These are phyloP conservation scores for Cacatua alba DNA, from an alignment of 2,113 vertebrate species.

Conservation along the genomic window DNA sequence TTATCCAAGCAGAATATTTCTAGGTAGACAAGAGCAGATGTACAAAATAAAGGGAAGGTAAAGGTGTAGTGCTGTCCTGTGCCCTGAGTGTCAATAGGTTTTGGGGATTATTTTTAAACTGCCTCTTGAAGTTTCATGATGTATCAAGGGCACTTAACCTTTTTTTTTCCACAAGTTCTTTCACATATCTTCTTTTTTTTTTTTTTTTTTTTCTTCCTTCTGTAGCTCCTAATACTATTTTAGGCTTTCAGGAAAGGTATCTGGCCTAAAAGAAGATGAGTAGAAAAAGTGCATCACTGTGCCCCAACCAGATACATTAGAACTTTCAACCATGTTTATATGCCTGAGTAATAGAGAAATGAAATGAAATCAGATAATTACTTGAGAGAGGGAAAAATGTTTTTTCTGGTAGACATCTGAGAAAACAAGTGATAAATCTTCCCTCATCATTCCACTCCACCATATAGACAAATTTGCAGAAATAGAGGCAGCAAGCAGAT, in stretches of 20 bases:
- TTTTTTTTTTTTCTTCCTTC: not conserved
- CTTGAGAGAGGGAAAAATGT: accelerated
- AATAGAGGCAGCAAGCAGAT: not conserved
- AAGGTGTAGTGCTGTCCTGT: not conserved
- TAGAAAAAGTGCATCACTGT: not conserved
- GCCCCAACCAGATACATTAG: not conserved
- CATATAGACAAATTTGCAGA: not conserved
- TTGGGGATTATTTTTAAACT: conserved; percentile 10
- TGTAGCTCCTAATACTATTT: not conserved
- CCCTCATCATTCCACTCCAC: not conserved
- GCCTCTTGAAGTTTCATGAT: not conserved
- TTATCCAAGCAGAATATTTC: not conserved
- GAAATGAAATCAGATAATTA: not conserved
- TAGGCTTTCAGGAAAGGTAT: not conserved
- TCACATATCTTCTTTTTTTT: not conserved
- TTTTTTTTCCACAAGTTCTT: not conserved
- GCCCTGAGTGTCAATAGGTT: not conserved
- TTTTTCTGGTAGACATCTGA: not conserved
- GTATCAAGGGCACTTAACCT: not conserved
- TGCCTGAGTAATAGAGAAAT: not conserved
- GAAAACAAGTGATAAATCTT: not conserved
- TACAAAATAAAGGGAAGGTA: not conserved
- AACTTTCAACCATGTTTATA: not conserved
- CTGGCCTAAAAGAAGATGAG: not conserved
- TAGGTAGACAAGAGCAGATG: not conserved